Evolutionary conservation across 1,140 invertebrate species (phyloP), one percentile per base, ranked within the genome.

Genomic region (Drosophila biarmipes): DNA sequence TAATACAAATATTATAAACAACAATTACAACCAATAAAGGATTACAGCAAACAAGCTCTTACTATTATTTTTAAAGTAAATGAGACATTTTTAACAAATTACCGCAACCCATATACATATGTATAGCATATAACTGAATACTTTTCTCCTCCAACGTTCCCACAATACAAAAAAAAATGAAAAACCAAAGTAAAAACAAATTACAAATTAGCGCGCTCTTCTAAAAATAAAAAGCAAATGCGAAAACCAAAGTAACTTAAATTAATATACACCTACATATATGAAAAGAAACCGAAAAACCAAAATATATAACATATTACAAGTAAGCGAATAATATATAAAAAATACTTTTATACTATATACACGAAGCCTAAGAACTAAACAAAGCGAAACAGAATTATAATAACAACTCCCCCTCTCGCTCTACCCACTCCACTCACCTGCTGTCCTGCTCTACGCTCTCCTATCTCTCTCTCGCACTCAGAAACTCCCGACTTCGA

Each of bases 311-410:
- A 77, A 69, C 17, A 71, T 80, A 54, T 66, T 75, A 73, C 37
- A 17, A 55, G 59, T 75, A 59, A 82, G 53, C 74, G 29, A 52
- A 54, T 77, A 73, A 74, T 57, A 73, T 64, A 66, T 59, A 43
- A 61, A 57, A 58, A 79, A 66, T 80, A 73, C 79, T 78, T 81
- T 78, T 82, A 82, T 80, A 82, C 79, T 82, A 59, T 82, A 78
- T 82, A 82, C 74, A 82, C 74, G 35, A 59, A 48, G 31, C 54
- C 42, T 53, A 66, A 66, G 15, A 67, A 73, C 46, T 77, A 51
- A 52, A 78, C 54, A 64, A 37, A 43, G 63, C 21, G 37, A 68
- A 72, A 55, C 14, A 68, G 58, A 42, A 58, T 64, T 66, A 74
- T 55, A 43, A 43, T 56, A 46, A 38, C 14, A 31, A 64, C 58